Evolutionary conservation across 2,888 invertebrate genomes (phyloP).

Genomic region (Tholera decimalis): DNA sequence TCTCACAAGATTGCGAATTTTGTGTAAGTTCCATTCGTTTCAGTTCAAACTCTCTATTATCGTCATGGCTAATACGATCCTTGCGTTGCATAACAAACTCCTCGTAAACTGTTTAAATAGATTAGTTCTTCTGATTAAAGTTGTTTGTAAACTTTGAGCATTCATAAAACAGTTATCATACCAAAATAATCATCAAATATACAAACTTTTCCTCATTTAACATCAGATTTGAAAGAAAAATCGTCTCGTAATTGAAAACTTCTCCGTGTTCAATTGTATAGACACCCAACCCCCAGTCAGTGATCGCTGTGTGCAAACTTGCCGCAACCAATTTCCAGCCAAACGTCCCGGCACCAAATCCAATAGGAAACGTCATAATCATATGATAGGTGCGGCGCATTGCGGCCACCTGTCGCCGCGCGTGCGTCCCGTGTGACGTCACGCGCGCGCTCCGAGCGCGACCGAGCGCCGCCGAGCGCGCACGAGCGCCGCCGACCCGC

Average conservation of each 20-base stretch:
- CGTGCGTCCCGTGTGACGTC: constrained; percentile 90
- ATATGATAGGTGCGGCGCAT: constrained; percentile 90
- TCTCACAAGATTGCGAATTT: constrained; percentile 35
- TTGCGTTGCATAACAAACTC: constrained; percentile 10
- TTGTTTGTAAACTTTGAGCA: constrained; percentile 1
- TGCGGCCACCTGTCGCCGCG: constrained; percentile 91
- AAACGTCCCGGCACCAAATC: constrained; percentile 77
- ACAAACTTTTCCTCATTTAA: neutral
- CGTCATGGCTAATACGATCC: neutral
- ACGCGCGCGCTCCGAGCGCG: constrained; percentile 73
- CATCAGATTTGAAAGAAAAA: constrained; percentile 40
- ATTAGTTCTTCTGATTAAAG: constrained; percentile 9
- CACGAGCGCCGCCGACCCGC: constrained; percentile 70
- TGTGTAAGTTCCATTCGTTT: constrained; percentile 49
- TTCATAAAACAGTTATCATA: neutral
- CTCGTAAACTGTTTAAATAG: constrained; percentile 11
- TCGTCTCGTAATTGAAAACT: constrained; percentile 60
- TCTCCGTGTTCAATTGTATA: constrained; percentile 64
- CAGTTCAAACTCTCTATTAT: constrained; percentile 14
- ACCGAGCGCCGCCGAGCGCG: constrained; percentile 72
- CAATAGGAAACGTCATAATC: constrained; percentile 89
- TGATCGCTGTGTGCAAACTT: constrained; percentile 73
- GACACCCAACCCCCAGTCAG: constrained; percentile 55
- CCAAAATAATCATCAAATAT: neutral
- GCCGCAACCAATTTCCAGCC: constrained; percentile 79